These are phyloP conservation scores for Nannoperca obscura DNA, from an alignment of 2,797 vertebrate genomes.

Conservation along the genomic window DNA sequence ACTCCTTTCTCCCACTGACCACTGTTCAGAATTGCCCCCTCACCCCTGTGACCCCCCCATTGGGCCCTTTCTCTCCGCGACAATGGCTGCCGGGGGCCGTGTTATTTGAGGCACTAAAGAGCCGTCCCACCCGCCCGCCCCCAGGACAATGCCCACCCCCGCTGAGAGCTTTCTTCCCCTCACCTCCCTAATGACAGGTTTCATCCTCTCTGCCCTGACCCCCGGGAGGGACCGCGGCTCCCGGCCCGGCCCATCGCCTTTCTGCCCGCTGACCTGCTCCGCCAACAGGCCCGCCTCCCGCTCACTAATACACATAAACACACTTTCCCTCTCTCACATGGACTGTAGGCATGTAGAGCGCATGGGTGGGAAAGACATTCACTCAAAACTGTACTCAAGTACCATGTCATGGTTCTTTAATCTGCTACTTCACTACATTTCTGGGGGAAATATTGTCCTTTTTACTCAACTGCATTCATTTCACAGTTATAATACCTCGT, in stretches of 20 bases:
- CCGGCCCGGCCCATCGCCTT: slow-evolving; percentile 73
- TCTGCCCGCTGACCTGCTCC: slow-evolving; percentile 69
- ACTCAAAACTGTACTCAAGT: background rate
- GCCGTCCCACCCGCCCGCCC: slow-evolving; percentile 81
- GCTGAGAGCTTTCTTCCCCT: slow-evolving; percentile 84
- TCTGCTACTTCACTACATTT: background rate
- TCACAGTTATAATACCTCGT: background rate
- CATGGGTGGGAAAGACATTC: background rate
- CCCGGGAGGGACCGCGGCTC: slow-evolving; percentile 74
- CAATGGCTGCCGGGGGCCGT: slow-evolving; percentile 84
- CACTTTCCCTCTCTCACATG: slow-evolving; percentile 58
- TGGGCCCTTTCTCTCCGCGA: slow-evolving; percentile 81
- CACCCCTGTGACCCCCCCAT: slow-evolving; percentile 74
- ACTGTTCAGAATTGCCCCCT: slow-evolving; percentile 77
- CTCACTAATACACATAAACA: slow-evolving; percentile 70
- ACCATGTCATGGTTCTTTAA: background rate
- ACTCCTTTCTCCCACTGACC: slow-evolving; percentile 82
- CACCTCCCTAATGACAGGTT: slow-evolving; percentile 89
- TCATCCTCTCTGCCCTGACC: slow-evolving; percentile 85
- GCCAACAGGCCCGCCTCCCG: slow-evolving; percentile 62
- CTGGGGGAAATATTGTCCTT: no score
- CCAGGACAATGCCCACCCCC: slow-evolving; percentile 83
- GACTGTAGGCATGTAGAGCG: background rate
- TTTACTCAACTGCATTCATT: background rate
- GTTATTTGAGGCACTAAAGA: slow-evolving; percentile 89